These are phyloP conservation scores for Tetramorium parvispinum DNA, from an alignment of 1,140 invertebrate species.

Conservation along the genomic window DNA sequence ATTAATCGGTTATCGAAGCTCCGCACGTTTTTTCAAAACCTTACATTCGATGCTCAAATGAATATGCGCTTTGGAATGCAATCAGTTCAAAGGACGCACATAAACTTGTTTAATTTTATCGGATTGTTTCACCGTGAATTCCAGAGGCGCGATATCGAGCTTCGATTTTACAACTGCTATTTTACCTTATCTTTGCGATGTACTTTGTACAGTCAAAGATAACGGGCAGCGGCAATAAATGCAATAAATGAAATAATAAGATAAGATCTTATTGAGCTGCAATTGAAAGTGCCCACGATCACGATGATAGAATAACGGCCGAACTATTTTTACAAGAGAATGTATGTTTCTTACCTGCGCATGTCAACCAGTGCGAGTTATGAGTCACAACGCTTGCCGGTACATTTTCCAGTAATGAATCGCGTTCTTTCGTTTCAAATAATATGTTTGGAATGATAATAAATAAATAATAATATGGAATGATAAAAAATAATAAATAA, in stretches of 20 bases:
- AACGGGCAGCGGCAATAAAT: not conserved
- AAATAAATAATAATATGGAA: slow-evolving; percentile 7
- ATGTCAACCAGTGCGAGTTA: slow-evolving; percentile 63
- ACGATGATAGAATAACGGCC: slow-evolving; percentile 50
- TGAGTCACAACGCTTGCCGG: slow-evolving; percentile 67
- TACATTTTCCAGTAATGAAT: slow-evolving; percentile 70
- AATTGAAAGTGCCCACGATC: slow-evolving; percentile 59
- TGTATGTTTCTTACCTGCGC: slow-evolving; percentile 30
- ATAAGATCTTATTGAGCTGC: slow-evolving; percentile 62
- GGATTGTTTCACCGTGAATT: slow-evolving; percentile 19
- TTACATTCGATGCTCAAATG: not conserved
- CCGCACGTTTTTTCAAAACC: not conserved
- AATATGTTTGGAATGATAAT: not conserved
- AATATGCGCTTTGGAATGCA: slow-evolving; percentile 1
- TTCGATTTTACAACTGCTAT: slow-evolving; percentile 12
- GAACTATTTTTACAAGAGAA: slow-evolving; percentile 46
- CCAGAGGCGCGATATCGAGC: slow-evolving; percentile 27
- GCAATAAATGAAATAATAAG: slow-evolving; percentile 56
- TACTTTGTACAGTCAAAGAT: not conserved
- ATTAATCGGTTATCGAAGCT: slow-evolving; percentile 3
- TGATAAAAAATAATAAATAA: slow-evolving; percentile 18
- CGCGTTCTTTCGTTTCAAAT: slow-evolving; percentile 24
- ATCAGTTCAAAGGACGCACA: slow-evolving; percentile 21
- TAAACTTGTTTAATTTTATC: slow-evolving; percentile 34
- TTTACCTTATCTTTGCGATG: not conserved